Evolutionary conservation across 2,797 vertebrate genomes (phyloP), one percentile per base, ranked within the genome.

Genomic region (Paguma larvata): DNA sequence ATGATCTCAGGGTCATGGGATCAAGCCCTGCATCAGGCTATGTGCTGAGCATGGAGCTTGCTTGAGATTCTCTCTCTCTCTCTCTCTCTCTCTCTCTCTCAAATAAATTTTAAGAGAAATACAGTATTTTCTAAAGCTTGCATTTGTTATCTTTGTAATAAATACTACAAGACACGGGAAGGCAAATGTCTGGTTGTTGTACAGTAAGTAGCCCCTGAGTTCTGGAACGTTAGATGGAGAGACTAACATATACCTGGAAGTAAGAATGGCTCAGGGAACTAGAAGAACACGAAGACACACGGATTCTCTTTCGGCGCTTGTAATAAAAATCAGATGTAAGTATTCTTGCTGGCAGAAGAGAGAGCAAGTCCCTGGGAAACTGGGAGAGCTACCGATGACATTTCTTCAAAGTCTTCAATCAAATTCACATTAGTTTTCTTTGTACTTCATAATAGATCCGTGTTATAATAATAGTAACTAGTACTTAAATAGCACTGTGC

Each of bases 341-440:
- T 78, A 48, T 77, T 82, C 53, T 48, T 88, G 10, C n/a, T 92
- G 86, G 23, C 51, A 77, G 67, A 79, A 80, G 53, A 23, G 34
- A 62, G 32, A 89, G 53, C 27, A 92, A 53, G 70, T 87, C n/a
- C n/a, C 72, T 77, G 38, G 13, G 19, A 46, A 63, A 3, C 38
- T 62, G 30, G 48, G 25, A 77, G 48, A 62, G 10, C 38, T 94
- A 4, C 23, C 68, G n/a, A 38, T 80, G n/a, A 59, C 77, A 56
- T 91, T 95, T 90, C 89, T 87, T 96, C 41, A 86, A 82, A 70
- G 38, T n/a, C 48, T 92, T 91, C 15, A 19, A 10, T 65, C 73
- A 86, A 78, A 53, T 78, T 92, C 82, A 86, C 27, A 15, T 84
- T 91, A 79, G 56, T 95, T 93, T 92, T 65, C 38, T 89, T 89